A percentile compares a stretch with the other conserved stretches of the same genome.
These are phyloP conservation scores for Drosophila macrospina DNA, from an alignment of 2,888 invertebrate species.

Conservation along the genomic window DNA sequence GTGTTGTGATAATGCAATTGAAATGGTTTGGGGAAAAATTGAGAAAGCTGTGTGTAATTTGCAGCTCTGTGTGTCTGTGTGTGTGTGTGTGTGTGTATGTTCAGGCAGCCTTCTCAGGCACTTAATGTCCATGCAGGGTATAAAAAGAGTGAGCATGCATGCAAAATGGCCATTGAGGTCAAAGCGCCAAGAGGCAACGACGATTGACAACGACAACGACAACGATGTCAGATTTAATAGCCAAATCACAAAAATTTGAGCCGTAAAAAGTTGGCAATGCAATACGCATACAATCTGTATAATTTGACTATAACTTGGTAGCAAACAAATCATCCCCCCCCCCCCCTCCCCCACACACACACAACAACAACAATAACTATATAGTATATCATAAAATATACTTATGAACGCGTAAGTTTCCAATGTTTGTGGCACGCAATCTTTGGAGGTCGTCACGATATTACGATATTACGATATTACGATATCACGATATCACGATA, in stretches of 20 bases:
- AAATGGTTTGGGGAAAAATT: too few relatives aligned
- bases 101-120: neutral
- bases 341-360: too few relatives aligned
- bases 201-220: constrained; percentile 17
- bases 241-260: constrained; percentile 24
- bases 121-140: constrained; percentile 25
- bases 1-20: neutral
- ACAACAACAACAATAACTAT: constrained; percentile 12
- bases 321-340: neutral
- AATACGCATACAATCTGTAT: constrained; percentile 15
- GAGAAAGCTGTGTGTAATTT: too few relatives aligned
- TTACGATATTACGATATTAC: too few relatives aligned
- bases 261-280: constrained; percentile 33
- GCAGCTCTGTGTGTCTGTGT: too few relatives aligned
- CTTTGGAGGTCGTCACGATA: constrained; percentile 24
- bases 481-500: too few relatives aligned
- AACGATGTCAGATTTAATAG: constrained; percentile 24
- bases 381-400: neutral
- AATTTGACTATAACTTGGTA: constrained; percentile 10
- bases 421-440: constrained; percentile 26
- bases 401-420: neutral
- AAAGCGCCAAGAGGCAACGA: constrained; percentile 41
- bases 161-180: constrained; percentile 66
- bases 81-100: too few relatives aligned
- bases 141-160: constrained; percentile 28